Evolutionary conservation across 2,797 vertebrate species (phyloP), one percentile per base, ranked within the genome.

Genomic region (Poecile montanus): DNA sequence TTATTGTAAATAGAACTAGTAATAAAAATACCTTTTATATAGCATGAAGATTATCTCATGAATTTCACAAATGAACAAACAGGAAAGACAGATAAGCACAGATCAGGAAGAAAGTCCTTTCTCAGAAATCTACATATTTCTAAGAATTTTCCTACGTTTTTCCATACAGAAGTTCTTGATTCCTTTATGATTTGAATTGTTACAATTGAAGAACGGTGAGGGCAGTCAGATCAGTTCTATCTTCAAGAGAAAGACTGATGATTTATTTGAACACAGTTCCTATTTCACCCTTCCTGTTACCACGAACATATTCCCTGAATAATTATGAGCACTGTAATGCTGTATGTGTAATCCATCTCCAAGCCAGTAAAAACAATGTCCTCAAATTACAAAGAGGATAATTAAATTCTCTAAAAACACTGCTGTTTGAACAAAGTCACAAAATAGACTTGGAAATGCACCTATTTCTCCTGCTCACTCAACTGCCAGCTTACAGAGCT

Each of bases 1-100:
- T 81, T 83, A 91, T 10, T 86, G 47, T 76, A 85, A 89, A 78
- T n/a, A 89, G 62, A 91, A 92, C 66, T 54, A 92, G 62, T 56
- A 78, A 63, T 54, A 82, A 88, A 85, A 76, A 66, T 70, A 63
- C 14, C 9, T 91, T 88, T 88, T 73, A 50, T 58, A 29, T 26
- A 18, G 16, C 27, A 32, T 81, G 13, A 85, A 83, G 54, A 53
- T 78, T 17, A 38, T 86, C 23, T 57, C 53, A 45, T 0, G 1
- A 62, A 51, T 88, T 88, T 82, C 58, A 67, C 30, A 83, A 70
- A 50, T 62, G 36, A 60, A 68, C 15, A 79, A 92, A 72, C 16
- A 71, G 34, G 6, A 85, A 89, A 75, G 88, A 70, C n/a, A 82
- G 53, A 85, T 79, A 88, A 30, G 5, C 38, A 84, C 25, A 40